Evolutionary conservation across 2,797 vertebrate species (phyloP), one percentile per base, ranked within the genome.

Genomic region (Pelochelys cantorii): DNA sequence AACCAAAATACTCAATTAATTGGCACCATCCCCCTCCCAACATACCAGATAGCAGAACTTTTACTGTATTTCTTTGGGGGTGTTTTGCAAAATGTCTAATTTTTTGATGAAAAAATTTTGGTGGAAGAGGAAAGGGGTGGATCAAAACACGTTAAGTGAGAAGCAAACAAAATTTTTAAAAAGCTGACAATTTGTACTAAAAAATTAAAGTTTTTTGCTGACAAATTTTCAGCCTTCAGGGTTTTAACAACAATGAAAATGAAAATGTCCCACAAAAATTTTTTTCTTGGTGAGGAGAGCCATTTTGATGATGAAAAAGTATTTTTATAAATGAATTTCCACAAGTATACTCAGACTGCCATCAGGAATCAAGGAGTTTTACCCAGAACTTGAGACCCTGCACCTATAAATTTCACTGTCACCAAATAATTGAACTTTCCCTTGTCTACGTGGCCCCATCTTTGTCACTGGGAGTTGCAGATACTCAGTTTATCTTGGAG

Each of bases 341-440:
- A 68, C 14, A 20, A 0, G 2, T 3, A 7, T 4, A 9, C 29
- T n/a, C 34, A 2, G 74, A 22, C 77, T 31, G 52, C 6, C 7
- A 54, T 31, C 11, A 37, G 74, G 48, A 71, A 42, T 60, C 27
- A 8, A 53, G 12, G 25, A 37, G 20, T 9, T 85, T 55, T 57
- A 79, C 23, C 48, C 10, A 27, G 60, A 82, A 8, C 23, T 71
- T 27, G n/a, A 5, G 34, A 60, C 29, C 27, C 59, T 71, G 9
- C 34, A 75, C 23, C 37, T 25, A 75, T 23, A 75, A 48, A 12
- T 75, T 75, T 42, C 37, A 75, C 3, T 23, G 37, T 48, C 23
- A 27, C 11, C 77, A 79, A 68, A 68, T 34, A 20, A 31, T 54
- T 18, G 18, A 29, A 31, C 15, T 31, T 54, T 78, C 14, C 27